Evolutionary conservation across 2,888 invertebrate species (phyloP), one percentile per base, ranked within the genome.

Genomic region (Serrognathus titanus): DNA sequence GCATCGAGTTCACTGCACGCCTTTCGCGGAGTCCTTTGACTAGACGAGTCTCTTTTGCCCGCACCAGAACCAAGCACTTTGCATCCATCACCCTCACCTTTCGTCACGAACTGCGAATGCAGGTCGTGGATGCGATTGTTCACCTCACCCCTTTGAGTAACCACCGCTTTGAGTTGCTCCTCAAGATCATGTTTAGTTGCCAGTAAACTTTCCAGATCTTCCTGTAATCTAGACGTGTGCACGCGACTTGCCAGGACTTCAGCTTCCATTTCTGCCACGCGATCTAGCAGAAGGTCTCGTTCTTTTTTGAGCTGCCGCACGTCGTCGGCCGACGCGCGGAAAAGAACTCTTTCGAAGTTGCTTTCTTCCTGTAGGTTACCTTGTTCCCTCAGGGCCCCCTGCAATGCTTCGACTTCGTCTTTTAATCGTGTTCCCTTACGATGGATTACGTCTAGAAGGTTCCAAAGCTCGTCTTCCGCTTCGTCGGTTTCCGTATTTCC

Each of bases 361-460:
- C 67, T 63, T 54, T 69, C 70, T 39, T 70, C 64, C 41, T 55
- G 51, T 46, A 50, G 37, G 37, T 53, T 57, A 43, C 64, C 62
- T 72, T 63, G 75, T 53, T 55, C 79, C 59, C 67, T 73, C 53
- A 79, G 76, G 62, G 81, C 78, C 20, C 79, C 82, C 53, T 88
- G 87, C 62, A 89, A 82, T 69, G 85, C 81, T 10, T 84, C 83
- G 20, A 76, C 75, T 66, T 85, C 85, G 59, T 83, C 80, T 71
- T 83, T 79, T 62, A 84, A 79, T 54, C 82, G 75, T 9, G 82
- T 82, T 66, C 92, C 85, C 69, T 88, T 91, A 58, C 89, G 83
- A 71, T 93, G 92, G 70, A 94, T 93, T 71, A 92, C 88, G 75
- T 94, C 93, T 67, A 94, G 82, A 46, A 94, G 81, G 70, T 90